Conservation (phyloP, 2,888 invertebrate genomes). For the Brachypalpus laphriformis region DNA sequence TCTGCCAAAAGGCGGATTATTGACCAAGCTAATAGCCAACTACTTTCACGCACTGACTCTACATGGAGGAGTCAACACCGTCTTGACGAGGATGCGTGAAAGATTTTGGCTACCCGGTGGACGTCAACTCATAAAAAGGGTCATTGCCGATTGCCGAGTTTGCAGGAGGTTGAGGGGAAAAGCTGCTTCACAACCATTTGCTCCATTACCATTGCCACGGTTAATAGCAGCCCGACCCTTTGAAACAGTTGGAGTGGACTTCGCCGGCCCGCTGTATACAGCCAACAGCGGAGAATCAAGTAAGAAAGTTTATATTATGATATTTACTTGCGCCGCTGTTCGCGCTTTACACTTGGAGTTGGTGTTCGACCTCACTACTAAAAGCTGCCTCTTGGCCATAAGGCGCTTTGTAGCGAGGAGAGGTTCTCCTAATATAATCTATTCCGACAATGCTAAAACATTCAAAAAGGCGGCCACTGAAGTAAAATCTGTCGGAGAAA, state of each 20-base stretch:
- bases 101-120: constrained; percentile 21
- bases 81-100: constrained; percentile 20
- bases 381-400: not conserved
- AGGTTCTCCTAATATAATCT: constrained; percentile 23
- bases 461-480: constrained; percentile 20
- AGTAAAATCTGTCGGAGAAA: constrained; percentile 3
- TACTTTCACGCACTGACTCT: constrained; percentile 3
- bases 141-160: no score
- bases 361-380: constrained; percentile 23
- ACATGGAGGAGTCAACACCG: constrained; percentile 30
- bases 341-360: no score
- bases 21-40: not conserved
- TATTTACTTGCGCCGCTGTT: no score
- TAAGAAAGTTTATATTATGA: no score
- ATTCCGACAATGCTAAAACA: constrained; percentile 27
- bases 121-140: not conserved
- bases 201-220: not conserved
- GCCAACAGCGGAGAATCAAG: not conserved
- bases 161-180: not conserved
- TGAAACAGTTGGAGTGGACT: constrained; percentile 13
- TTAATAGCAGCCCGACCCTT: not conserved
- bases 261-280: constrained; percentile 9
- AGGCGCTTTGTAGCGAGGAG: constrained; percentile 22
- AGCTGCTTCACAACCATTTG: constrained; percentile 14
- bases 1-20: not conserved